A percentile compares a stretch with the other conserved stretches of the same genome.
These are phyloP conservation scores for Drosophila diplacantha DNA, from an alignment of 2,888 invertebrate genomes.

Conservation along the genomic window DNA sequence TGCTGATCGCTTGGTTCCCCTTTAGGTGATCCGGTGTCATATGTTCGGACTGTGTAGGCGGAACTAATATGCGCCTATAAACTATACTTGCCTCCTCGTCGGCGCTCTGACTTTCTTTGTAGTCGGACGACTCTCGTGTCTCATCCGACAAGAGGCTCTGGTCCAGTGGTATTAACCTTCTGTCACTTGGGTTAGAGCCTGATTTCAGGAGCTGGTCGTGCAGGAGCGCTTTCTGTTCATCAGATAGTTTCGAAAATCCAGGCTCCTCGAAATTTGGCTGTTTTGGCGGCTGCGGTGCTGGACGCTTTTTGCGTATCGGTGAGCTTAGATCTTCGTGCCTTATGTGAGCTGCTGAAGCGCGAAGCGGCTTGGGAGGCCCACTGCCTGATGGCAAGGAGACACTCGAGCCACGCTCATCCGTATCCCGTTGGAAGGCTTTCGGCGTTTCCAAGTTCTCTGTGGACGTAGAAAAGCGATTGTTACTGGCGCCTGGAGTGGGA, in stretches of 20 bases:
- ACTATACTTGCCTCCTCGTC: slow-evolving; percentile 14
- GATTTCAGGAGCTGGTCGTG: slow-evolving; percentile 5
- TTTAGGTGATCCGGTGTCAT: slow-evolving; percentile 8
- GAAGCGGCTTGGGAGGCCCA: slow-evolving; percentile 17
- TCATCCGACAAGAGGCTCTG: slow-evolving; percentile 15
- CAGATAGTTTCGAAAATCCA: slow-evolving; percentile 17
- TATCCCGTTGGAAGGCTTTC: slow-evolving; percentile 13
- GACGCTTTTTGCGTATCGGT: slow-evolving; percentile 20
- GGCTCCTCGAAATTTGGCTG: slow-evolving; percentile 14
- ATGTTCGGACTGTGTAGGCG: slow-evolving; percentile 19
- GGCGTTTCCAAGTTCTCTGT: slow-evolving; percentile 10
- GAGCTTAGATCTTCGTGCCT: slow-evolving; percentile 8
- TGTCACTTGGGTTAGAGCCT: slow-evolving; percentile 1
- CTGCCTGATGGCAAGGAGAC: slow-evolving; percentile 16
- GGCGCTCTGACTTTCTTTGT: slow-evolving; percentile 12
- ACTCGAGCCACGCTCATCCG: slow-evolving; percentile 17
- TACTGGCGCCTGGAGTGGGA: background rate
- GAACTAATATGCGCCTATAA: slow-evolving; percentile 22
- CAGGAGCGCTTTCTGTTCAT: slow-evolving; percentile 20
- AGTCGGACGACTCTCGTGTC: slow-evolving; percentile 1
- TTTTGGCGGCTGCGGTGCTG: slow-evolving; percentile 17
- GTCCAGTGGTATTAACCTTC: slow-evolving; percentile 20
- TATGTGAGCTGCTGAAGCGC: background rate
- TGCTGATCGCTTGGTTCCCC: slow-evolving; percentile 7
- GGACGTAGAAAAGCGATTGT: slow-evolving; percentile 6